Percentiles rank a stretch among this genome's conserved stretches.
Conservation (phyloP, 2,888 invertebrate genomes). For the Drepana falcataria region DNA sequence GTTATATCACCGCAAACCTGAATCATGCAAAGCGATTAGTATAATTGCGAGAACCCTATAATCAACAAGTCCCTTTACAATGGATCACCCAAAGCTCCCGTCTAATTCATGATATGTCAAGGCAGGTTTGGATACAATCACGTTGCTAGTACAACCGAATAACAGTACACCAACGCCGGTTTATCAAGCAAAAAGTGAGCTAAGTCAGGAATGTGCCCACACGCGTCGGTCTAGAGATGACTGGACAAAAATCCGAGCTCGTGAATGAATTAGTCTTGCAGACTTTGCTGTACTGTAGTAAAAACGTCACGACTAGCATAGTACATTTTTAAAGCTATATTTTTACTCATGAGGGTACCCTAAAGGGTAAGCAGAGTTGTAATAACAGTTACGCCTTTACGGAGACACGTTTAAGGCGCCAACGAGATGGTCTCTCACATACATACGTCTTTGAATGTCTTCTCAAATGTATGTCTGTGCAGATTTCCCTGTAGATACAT, state of each 20-base stretch:
- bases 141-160: background rate
- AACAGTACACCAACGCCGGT: slow-evolving; percentile 1
- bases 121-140: slow-evolving; percentile 18
- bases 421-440: no score
- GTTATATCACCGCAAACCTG: background rate
- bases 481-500: no score
- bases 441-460: no score
- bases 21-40: background rate
- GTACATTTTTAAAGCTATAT: no score
- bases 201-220: background rate
- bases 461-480: no score
- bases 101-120: slow-evolving; percentile 34
- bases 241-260: background rate
- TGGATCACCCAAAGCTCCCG: slow-evolving; percentile 38
- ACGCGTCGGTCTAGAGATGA: background rate
- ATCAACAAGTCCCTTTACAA: slow-evolving; percentile 21
- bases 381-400: no score
- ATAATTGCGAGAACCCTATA: slow-evolving; percentile 7
- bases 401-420: no score
- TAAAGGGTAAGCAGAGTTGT: no score
- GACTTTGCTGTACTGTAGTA: background rate
- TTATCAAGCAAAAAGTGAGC: no score
- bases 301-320: background rate
- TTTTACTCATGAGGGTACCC: no score
- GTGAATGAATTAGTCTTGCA: background rate